Percentiles rank a stretch among this genome's conserved stretches.
Conservation (phyloP, 2,888 invertebrate species). For the Archaeoteleia sp. region DNA sequence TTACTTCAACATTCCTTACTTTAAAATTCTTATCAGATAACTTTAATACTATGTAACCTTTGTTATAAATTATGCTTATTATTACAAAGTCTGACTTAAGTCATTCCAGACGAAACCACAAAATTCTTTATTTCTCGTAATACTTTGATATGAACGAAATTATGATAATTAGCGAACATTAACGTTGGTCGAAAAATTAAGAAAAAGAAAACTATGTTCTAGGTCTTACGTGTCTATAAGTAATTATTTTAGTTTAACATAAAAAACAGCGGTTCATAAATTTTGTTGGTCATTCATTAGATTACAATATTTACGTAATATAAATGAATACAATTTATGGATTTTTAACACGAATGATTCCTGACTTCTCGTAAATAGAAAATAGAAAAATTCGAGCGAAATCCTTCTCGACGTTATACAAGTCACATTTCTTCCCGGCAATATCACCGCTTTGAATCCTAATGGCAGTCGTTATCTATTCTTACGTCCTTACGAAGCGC, state of each 20-base stretch:
- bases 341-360: constrained; percentile 28
- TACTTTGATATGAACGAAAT: constrained; percentile 26
- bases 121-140: constrained; percentile 21
- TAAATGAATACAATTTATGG: constrained; percentile 32
- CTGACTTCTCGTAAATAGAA: constrained; percentile 19
- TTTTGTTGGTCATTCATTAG: no score
- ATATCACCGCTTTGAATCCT: constrained; percentile 19
- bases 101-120: constrained; percentile 28
- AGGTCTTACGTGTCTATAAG: no score
- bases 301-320: constrained; percentile 25
- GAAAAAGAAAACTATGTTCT: no score
- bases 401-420: constrained; percentile 16
- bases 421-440: constrained; percentile 33
- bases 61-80: constrained; percentile 36
- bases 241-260: no score
- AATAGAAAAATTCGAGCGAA: constrained; percentile 38
- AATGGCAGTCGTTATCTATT: constrained; percentile 30
- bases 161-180: constrained; percentile 20
- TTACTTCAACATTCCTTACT: constrained; percentile 20
- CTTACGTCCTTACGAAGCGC: constrained; percentile 36
- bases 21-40: constrained; percentile 20
- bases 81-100: constrained; percentile 33
- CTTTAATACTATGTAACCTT: constrained; percentile 39
- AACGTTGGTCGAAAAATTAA: no score
- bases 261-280: no score